These are phyloP conservation scores for Eurytoma californica DNA, from an alignment of 2,888 invertebrate species.

Conservation along the genomic window DNA sequence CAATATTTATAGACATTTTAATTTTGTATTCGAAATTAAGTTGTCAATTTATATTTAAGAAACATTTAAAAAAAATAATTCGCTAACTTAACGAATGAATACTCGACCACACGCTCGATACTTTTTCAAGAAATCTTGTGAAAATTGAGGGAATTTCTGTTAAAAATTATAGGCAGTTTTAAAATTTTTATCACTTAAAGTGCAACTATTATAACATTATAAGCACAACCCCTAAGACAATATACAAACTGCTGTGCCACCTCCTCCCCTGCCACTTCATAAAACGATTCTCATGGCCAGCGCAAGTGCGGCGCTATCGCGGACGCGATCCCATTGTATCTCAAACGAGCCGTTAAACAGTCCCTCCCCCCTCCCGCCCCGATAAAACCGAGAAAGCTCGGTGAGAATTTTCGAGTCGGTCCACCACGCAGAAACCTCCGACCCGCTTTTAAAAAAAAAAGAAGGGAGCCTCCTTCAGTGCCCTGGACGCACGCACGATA, in stretches of 20 bases:
- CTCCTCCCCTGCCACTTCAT: neutral
- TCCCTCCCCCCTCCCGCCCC: neutral
- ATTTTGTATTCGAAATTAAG: too few relatives aligned
- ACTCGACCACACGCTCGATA: too few relatives aligned
- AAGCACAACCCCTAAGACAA: too few relatives aligned
- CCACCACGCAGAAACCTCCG: neutral
- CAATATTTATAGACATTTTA: too few relatives aligned
- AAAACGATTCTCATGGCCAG: neutral
- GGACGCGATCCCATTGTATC: conserved; percentile 8
- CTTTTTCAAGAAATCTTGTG: too few relatives aligned
- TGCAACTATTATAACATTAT: too few relatives aligned
- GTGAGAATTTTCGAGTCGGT: conserved; percentile 33
- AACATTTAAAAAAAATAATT: too few relatives aligned
- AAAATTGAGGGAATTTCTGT: too few relatives aligned
- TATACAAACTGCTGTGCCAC: neutral
- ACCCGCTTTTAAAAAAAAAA: neutral
- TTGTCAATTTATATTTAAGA: too few relatives aligned
- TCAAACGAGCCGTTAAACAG: conserved; percentile 26
- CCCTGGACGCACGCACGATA: neutral
- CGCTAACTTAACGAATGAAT: too few relatives aligned
- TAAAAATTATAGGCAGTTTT: too few relatives aligned
- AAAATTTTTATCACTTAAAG: too few relatives aligned
- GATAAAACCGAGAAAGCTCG: conserved; percentile 23
- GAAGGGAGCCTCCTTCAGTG: neutral
- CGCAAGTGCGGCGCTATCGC: neutral